A percentile compares a stretch with the other conserved stretches of the same genome.
Evolutionary conservation across 1,140 invertebrate species (phyloP).

Genomic region (Eumaeus atala): DNA sequence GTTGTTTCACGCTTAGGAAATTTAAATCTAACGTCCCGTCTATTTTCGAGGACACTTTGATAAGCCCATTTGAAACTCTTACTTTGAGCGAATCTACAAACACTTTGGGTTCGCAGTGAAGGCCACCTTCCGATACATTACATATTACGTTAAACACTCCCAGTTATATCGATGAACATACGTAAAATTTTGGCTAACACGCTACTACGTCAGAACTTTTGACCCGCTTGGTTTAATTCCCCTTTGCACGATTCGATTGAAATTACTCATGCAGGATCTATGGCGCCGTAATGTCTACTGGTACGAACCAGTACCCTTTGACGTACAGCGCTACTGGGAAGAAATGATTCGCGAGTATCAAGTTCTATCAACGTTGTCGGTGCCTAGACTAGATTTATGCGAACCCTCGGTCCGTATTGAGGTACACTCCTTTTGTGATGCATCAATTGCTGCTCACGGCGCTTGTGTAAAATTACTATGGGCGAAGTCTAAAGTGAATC

Average conservation of each 20-base stretch:
- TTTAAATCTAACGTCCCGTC: conserved; percentile 18
- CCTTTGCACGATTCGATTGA: background rate
- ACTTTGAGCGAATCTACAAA: conserved; percentile 13
- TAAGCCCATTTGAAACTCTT: conserved; percentile 6
- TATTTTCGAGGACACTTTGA: conserved; percentile 8
- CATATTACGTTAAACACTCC: background rate
- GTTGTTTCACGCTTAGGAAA: conserved; percentile 26
- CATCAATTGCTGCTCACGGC: conserved; percentile 20
- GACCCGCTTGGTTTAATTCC: background rate
- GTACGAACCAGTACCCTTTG: background rate
- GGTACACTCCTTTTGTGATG: conserved; percentile 29
- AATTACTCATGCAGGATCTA: background rate
- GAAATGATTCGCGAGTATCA: background rate
- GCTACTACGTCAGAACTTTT: background rate
- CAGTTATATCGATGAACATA: background rate
- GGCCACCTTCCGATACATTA: background rate
- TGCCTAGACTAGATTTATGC: conserved; percentile 20
- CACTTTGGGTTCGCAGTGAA: background rate
- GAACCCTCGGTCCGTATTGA: conserved; percentile 19
- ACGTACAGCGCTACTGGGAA: background rate
- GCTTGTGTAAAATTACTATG: conserved; percentile 19
- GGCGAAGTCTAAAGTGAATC: conserved; percentile 19
- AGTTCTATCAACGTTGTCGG: background rate
- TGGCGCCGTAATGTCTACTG: background rate
- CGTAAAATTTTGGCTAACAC: background rate